Conservation (phyloP, 2,797 vertebrate species). For the Thripadectes ignobilis region DNA sequence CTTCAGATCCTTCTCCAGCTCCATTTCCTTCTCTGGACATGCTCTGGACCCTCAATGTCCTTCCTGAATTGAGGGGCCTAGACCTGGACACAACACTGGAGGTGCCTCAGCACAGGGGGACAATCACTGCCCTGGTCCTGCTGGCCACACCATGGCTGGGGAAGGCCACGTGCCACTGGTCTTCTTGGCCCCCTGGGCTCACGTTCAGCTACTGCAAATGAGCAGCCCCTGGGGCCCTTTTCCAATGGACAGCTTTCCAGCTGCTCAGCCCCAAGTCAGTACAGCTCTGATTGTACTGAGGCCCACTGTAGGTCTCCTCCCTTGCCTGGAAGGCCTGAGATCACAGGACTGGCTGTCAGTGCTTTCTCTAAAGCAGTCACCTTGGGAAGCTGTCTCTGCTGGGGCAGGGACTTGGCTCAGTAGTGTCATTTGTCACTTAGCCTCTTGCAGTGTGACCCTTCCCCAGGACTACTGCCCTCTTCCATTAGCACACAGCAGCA, state of each 20-base stretch:
- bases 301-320: background rate
- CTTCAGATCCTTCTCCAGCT: background rate
- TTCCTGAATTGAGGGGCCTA: fast-evolving
- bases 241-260: background rate
- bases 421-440: background rate
- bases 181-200: background rate
- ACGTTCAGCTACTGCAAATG: background rate
- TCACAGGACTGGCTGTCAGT: fast-evolving
- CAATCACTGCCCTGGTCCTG: background rate
- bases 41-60: background rate
- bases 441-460: background rate
- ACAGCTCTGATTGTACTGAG: background rate
- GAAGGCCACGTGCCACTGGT: background rate
- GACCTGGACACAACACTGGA: background rate
- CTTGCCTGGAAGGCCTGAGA: background rate
- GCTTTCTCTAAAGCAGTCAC: background rate
- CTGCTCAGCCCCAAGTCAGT: background rate
- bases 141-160: background rate
- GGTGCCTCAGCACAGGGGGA: background rate
- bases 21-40: background rate
- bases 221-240: background rate
- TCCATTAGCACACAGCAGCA: background rate
- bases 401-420: background rate
- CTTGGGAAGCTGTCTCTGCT: background rate
- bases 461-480: background rate